Evolutionary conservation across 2,797 vertebrate species (phyloP), one percentile per base, ranked within the genome.

Genomic region (Sphenodon punctatus): DNA sequence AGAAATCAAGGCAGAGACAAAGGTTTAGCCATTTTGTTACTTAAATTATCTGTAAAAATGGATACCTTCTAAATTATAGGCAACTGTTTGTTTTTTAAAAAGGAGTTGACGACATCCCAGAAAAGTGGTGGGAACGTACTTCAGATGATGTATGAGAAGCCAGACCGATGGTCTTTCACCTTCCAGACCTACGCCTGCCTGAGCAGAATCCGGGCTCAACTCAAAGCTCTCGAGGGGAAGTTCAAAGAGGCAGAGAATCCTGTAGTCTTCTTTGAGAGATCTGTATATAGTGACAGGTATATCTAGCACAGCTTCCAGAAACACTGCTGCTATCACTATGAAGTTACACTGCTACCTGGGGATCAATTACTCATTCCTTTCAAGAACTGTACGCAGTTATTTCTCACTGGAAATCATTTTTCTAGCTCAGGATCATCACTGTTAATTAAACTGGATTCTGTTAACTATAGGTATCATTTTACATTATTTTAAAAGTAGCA

Each of bases 281-380:
- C 98, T 3, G 96, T 99, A 76, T 99, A 99, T 92, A 99, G 98
- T 1, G 98, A 99, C 95, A 97, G 98, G 98, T 99, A 89, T 0
- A 12, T 14, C 16, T 17, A 64, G n/a, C n/a, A n/a, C n/a, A n/a
- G n/a, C n/a, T n/a, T n/a, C n/a, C n/a, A n/a, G n/a, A n/a, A n/a
- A n/a, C n/a, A n/a, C n/a, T n/a, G n/a, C n/a, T n/a, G n/a, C 45
- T 45, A 14, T 4, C 41, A 4, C 36, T 14, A 16, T 12, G 46
- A 23, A 16, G 8, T 69, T 6, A 25, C 7, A 3, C 3, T 7
- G 22, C 12, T 25, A 23, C 46, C 20, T 19, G 0, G 46, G 30
- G 38, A 6, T 11, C 10, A 3, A 34, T 25, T 61, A 25, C 53
- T 39, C 19, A 3, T 46, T 67, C 58, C 2, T 67, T 1, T 43